A percentile compares a stretch with the other conserved stretches of the same genome.
phyloP scores from a whole-genome alignment of 2,113 vertebrate genomes.

The Syngnathus floridae region DNA sequence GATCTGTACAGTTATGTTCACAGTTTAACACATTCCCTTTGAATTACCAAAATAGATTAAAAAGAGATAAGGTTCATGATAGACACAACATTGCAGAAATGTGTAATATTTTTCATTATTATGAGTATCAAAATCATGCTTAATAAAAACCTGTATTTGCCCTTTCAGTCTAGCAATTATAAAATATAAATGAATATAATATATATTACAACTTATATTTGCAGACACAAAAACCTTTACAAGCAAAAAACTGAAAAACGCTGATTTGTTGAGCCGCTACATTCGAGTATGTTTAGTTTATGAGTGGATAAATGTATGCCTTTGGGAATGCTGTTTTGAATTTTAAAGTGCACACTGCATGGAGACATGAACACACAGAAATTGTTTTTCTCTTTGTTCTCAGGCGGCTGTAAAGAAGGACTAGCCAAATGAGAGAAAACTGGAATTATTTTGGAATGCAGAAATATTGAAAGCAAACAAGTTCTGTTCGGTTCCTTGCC shows the following conservation, averaged over 20 bases:
- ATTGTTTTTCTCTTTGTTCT: conserved; percentile 31
- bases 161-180: conserved; percentile 76
- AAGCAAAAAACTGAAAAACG: conserved; percentile 38
- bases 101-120: conserved; percentile 68
- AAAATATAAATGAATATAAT: conserved; percentile 24
- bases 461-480: conserved; percentile 17
- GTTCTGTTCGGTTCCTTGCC: conserved; percentile 37
- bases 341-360: conserved; percentile 68
- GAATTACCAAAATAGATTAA: conserved; percentile 78
- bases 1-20: conserved; percentile 89
- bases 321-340: conserved; percentile 41
- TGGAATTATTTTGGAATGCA: conserved; percentile 3
- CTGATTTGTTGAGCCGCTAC: conserved; percentile 52
- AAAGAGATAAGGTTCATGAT: conserved; percentile 73
- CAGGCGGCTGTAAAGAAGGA: conserved; percentile 17
- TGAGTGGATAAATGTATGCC: conserved; percentile 28
- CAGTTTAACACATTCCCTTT: conserved; percentile 90
- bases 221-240: conserved; percentile 51
- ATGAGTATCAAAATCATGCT: conserved; percentile 74
- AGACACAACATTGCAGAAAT: conserved; percentile 83
- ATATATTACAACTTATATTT: conserved; percentile 66
- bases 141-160: conserved; percentile 82
- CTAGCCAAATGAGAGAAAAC: conserved; percentile 7
- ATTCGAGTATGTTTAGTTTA: conserved; percentile 34
- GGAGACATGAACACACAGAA: conserved; percentile 58